These are phyloP conservation scores for Drosophila grimshawi DNA, from an alignment of 1,140 invertebrate genomes.

Conservation along the genomic window DNA sequence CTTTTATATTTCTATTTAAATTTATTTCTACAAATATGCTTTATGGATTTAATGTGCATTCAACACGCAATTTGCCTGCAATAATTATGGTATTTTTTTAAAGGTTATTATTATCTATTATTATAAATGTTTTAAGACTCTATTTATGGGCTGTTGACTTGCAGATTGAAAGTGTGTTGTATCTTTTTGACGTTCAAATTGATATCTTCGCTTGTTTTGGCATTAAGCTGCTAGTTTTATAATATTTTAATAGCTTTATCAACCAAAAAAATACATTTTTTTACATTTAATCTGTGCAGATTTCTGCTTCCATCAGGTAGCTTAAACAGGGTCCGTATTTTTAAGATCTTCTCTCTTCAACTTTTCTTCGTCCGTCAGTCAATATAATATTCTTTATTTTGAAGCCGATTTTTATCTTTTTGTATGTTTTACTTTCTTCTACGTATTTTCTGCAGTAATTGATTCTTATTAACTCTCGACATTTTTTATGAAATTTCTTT, in stretches of 20 bases:
- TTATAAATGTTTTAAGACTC: constrained; percentile 48
- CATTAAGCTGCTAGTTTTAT: constrained; percentile 23
- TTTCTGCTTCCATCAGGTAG: too few species aligned
- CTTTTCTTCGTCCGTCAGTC: too few species aligned
- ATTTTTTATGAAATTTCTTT: not conserved
- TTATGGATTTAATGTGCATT: constrained; percentile 50
- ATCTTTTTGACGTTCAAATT: constrained; percentile 46
- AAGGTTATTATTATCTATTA: constrained; percentile 31
- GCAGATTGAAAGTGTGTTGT: constrained; percentile 46
- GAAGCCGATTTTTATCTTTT: too few species aligned
- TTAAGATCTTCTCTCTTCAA: too few species aligned
- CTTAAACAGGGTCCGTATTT: too few species aligned
- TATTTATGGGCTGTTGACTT: constrained; percentile 50
- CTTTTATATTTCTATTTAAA: constrained; percentile 60
- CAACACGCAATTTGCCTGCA: constrained; percentile 59
- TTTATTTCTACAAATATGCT: constrained; percentile 70
- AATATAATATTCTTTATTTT: too few species aligned
- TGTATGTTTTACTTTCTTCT: too few species aligned
- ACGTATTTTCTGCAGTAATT: too few species aligned
- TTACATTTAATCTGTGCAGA: too few species aligned
- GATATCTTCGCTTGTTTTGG: constrained; percentile 36
- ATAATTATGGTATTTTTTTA: constrained; percentile 63
- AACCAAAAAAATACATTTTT: not conserved
- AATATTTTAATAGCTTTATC: not conserved
- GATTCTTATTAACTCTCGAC: too few species aligned